phyloP scores from a whole-genome alignment of 2,888 invertebrate genomes.

The Drosophila macrospina region DNA sequence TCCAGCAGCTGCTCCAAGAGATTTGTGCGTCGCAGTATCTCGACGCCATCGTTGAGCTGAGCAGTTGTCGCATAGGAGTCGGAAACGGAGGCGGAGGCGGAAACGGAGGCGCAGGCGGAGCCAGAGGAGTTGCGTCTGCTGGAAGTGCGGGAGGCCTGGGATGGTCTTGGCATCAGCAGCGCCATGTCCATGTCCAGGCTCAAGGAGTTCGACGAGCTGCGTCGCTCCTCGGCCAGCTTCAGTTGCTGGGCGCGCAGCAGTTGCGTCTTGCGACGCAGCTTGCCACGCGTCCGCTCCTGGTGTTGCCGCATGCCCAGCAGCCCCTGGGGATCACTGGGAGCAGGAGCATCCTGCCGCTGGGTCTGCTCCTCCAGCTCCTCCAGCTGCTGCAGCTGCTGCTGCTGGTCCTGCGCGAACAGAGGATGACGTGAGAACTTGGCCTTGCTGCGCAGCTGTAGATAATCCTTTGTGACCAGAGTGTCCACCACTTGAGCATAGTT shows the following conservation, averaged over 20 bases:
- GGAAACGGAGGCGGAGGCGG: no score
- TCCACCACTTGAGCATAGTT: conserved; percentile 87
- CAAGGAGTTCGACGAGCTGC: conserved; percentile 83
- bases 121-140: neutral
- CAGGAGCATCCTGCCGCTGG: neutral
- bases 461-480: conserved; percentile 86
- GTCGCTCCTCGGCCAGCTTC: conserved; percentile 63
- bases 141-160: conserved; percentile 12
- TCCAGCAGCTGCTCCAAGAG: conserved; percentile 90
- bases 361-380: conserved; percentile 11
- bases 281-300: conserved; percentile 86
- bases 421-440: conserved; percentile 69
- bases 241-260: conserved; percentile 71
- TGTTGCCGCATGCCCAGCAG: conserved; percentile 86
- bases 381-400: conserved; percentile 12
- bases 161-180: conserved; percentile 83
- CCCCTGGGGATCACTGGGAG: conserved; percentile 73
- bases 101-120: no score
- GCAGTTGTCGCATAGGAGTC: conserved; percentile 6
- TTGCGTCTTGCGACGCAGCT: conserved; percentile 86
- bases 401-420: conserved; percentile 18
- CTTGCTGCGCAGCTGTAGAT: conserved; percentile 83
- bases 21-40: conserved; percentile 87
- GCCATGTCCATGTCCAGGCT: conserved; percentile 87
- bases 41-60: conserved; percentile 85